phyloP scores from a whole-genome alignment of 2,113 vertebrate species.

The Coryphaenoides rupestris region DNA sequence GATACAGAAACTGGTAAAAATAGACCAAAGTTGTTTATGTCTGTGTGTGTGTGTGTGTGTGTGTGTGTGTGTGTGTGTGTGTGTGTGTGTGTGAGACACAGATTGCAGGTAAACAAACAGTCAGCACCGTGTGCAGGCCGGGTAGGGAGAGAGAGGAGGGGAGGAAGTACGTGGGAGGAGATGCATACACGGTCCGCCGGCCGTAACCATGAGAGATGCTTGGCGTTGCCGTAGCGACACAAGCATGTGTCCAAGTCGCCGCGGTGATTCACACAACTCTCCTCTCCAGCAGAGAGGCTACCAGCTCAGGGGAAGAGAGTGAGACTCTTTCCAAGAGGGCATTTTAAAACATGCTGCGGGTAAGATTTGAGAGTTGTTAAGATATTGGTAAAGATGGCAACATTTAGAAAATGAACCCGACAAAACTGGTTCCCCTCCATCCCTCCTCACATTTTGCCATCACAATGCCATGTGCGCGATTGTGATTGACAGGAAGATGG shows the following conservation, averaged over 20 bases:
- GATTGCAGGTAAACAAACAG: too few relatives aligned
- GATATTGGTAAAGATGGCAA: background rate
- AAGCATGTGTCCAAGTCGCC: slow-evolving; percentile 46
- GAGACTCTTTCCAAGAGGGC: background rate
- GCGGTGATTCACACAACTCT: slow-evolving; percentile 51
- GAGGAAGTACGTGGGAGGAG: slow-evolving; percentile 16
- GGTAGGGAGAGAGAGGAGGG: slow-evolving; percentile 35
- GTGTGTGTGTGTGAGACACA: too few relatives aligned
- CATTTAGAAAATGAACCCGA: too few relatives aligned
- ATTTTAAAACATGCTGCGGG: too few relatives aligned
- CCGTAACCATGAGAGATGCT: slow-evolving; percentile 56
- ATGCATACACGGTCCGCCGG: slow-evolving; percentile 29
- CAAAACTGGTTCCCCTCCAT: too few relatives aligned
- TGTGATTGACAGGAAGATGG: too few relatives aligned
- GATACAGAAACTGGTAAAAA: too few relatives aligned
- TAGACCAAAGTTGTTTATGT: background rate
- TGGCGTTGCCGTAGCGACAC: slow-evolving; percentile 53
- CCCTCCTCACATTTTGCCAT: too few relatives aligned
- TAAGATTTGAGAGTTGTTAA: slow-evolving; percentile 36
- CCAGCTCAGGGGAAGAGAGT: background rate
- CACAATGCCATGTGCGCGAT: too few relatives aligned
- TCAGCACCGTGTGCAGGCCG: slow-evolving; percentile 13
- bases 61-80: background rate
- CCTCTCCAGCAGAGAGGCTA: slow-evolving; percentile 39
- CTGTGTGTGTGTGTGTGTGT: slow-evolving; percentile 7